phyloP scores from a whole-genome alignment of 2,797 vertebrate genomes.

The Choloepus didactylus region DNA sequence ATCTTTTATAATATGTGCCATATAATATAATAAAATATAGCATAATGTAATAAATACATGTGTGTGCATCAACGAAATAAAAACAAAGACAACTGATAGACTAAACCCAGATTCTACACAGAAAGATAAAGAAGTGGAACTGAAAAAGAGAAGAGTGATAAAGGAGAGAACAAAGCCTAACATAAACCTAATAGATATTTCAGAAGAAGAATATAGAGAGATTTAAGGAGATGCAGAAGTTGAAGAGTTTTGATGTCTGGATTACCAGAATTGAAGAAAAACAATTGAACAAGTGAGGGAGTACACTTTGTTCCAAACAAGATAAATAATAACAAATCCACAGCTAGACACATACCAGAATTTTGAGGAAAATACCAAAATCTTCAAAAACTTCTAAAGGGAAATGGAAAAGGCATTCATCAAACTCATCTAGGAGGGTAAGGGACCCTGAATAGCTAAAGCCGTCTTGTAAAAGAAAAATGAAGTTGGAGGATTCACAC shows the following conservation, averaged over 20 bases:
- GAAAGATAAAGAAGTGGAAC: not conserved
- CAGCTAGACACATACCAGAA: not conserved
- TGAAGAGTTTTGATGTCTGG: not conserved
- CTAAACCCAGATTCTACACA: not conserved
- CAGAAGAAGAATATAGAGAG: slow-evolving; percentile 1
- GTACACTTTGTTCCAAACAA: not conserved
- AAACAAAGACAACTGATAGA: slow-evolving; percentile 18
- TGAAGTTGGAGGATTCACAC: no score
- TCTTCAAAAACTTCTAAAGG: not conserved
- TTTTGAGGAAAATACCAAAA: not conserved
- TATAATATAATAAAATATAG: not conserved
- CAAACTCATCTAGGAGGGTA: no score
- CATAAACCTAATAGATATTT: not conserved
- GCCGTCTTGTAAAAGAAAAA: no score
- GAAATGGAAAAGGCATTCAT: no score
- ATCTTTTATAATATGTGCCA: not conserved
- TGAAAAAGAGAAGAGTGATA: not conserved
- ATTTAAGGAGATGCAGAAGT: not conserved
- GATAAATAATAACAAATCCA: not conserved
- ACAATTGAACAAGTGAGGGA: not conserved
- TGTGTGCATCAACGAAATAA: not conserved
- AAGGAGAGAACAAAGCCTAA: not conserved
- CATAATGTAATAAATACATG: not conserved
- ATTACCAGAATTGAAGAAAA: slow-evolving; percentile 3
- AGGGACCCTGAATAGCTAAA: no score